Base-by-base conservation (phyloP, 2,113 vertebrate genomes). In the Mohoua ochrocephala region DNA sequence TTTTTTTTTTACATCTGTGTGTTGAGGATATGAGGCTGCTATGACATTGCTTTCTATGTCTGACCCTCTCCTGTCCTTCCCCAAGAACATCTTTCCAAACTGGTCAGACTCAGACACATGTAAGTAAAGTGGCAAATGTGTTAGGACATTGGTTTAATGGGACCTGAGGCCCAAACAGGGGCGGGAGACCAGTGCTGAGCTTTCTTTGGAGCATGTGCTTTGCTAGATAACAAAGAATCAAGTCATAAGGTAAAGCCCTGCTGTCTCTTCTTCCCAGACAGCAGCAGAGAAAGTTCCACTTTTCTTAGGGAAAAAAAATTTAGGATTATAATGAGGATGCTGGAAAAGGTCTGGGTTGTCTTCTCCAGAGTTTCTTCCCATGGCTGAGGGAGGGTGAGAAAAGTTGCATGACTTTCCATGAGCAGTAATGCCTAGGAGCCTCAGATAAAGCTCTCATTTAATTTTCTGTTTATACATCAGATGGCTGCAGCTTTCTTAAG, bases 31-130 rank as follows among this genome's bases (percentile, higher is more conserved):
- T 41, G 18, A 88, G 11, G 13, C 39, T 52, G 14, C 13, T 85
- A 15, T 44, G 44, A 64, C 41, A 24, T 31, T 47, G 20, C 4
- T 82, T 88, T 80, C 44, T 50, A 0, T 26, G 10, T n/a, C 50
- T 73, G 57, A 76, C 22, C 83, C 24, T 15, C 13, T 83, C 16
- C 24, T 44, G 10, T 53, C 11, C 30, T 59, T 84, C 27, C 10
- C 4, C 13, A 47, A 19, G 30, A 86, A 19, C 4, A 15, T 37
- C 39, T 44, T 27, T 59, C n/a, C 0, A 0, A 50, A 61, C 9
- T 45, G 42, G 12, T 12, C 27, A 22, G 11, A 20, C 35, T 78
- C 50, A 81, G 20, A 41, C 13, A 56, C 18, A 20, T 20, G 11
- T 45, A 39, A 41, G 2, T 2, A 2, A 86, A 41, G 20, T 64